A percentile compares a stretch with the other conserved stretches of the same genome.
Conservation (phyloP, 2,888 invertebrate genomes). For the Boloria euphrosyne region DNA sequence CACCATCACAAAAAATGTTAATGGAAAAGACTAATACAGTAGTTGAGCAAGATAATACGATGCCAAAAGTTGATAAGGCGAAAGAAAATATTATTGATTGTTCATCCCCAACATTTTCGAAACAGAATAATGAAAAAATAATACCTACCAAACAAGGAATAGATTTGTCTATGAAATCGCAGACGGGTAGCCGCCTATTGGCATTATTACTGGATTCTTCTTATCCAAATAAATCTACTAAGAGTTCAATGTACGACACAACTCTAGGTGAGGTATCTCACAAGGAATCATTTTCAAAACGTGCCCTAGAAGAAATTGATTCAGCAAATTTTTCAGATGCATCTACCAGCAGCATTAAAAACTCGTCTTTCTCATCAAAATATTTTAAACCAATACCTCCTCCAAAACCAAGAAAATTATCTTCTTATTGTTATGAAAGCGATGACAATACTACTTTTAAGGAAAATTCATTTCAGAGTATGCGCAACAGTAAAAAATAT, state of each 20-base stretch:
- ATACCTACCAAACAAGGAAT: not conserved
- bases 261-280: slow-evolving; percentile 43
- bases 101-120: not conserved
- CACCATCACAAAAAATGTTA: slow-evolving; percentile 86
- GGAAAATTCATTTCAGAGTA: slow-evolving; percentile 63
- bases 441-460: slow-evolving; percentile 73
- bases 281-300: slow-evolving; percentile 32
- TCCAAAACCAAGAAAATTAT: slow-evolving; percentile 66
- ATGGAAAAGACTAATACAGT: slow-evolving; percentile 80
- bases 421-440: slow-evolving; percentile 69
- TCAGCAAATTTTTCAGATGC: slow-evolving; percentile 39
- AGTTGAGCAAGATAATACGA: slow-evolving; percentile 79
- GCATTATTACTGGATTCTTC: slow-evolving; percentile 83
- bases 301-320: slow-evolving; percentile 32
- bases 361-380: slow-evolving; percentile 36
- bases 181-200: slow-evolving; percentile 83
- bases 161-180: slow-evolving; percentile 65
- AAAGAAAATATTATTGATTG: not conserved
- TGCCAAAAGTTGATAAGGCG: slow-evolving; percentile 49
- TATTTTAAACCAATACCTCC: slow-evolving; percentile 68
- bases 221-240: slow-evolving; percentile 60
- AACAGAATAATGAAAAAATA: not conserved
- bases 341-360: slow-evolving; percentile 32
- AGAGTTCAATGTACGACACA: slow-evolving; percentile 48
- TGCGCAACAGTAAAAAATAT: slow-evolving; percentile 66